Conservation (phyloP, 92 coral and sea anemone genomes). For the Siderastrea siderea region DNA sequence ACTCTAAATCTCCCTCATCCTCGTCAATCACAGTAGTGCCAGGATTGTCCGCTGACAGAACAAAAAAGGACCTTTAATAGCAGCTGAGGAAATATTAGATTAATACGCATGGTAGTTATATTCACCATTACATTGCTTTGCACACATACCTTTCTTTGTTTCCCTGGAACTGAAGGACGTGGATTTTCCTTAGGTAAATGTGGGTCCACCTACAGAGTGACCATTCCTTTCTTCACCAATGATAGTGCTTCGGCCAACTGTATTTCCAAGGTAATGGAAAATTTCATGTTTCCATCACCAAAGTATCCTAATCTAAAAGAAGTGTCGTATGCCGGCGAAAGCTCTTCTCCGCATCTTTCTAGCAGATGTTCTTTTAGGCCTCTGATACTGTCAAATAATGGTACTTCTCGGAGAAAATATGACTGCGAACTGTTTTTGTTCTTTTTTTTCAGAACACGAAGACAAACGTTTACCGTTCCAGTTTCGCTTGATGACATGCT, state of each 20-base stretch:
- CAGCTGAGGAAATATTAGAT: background rate
- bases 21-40: background rate
- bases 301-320: background rate
- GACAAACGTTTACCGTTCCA: background rate
- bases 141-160: background rate
- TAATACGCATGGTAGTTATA: background rate
- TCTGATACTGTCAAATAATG: conserved; percentile 1
- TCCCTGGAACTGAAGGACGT: too few relatives aligned
- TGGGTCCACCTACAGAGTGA: conserved; percentile 16
- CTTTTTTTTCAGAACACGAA: background rate
- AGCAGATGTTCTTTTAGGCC: background rate
- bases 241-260: conserved; percentile 15
- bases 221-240: too few relatives aligned
- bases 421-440: conserved; percentile 6
- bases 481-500: too few relatives aligned
- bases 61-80: background rate
- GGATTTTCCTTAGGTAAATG: background rate
- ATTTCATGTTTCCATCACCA: conserved; percentile 23
- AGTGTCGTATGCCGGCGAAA: conserved; percentile 7
- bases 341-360: background rate
- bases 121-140: background rate
- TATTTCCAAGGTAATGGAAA: conserved; percentile 18
- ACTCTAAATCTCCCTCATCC: background rate
- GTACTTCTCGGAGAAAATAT: background rate
- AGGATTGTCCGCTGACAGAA: background rate